Base-by-base conservation (phyloP, 64 coral and sea anemone genomes). In the Pocillopora verrucosa region DNA sequence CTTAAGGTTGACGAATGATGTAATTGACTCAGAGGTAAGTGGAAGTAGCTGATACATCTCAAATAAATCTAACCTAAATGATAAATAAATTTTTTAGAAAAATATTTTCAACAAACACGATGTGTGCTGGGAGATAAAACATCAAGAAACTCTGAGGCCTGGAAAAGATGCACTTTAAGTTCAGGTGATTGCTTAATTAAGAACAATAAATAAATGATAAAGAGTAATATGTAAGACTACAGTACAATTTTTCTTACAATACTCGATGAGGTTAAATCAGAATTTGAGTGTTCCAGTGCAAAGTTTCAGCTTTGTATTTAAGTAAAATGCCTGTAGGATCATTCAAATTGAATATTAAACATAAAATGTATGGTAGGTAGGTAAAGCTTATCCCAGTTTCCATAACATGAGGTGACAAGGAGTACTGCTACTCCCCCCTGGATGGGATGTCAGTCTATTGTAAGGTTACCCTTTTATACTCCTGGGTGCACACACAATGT, bases 111-210 rank as follows among this genome's bases (percentile, higher is more conserved):
- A 85, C 82, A 85, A 72, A 38, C 19, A 20, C 65, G 65, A 67
- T 56, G 63, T 72, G 37, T 65, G 26, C 45, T 56, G 36, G 64
- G 72, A 11, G 41, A 22, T 37, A 57, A 85, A 57, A 16, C 30
- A 16, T 19, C 82, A 85, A 72, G 82, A 69, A 70, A 56, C 56
- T 72, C 64, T 85, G 82, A 85, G 11, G 82, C 17, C 3, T 69
- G 82, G 82, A 72, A 85, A 85, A 63, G 13, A 26, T 70, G 37
- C 13, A 72, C 63, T 70, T 24, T 72, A 65, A 85, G 64, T 45
- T 85, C 82, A 85, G 82, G 82, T 85, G 82, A 85, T 45, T 37
- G 59, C 59, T 63, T n/a, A 79, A 25, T 62, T 70, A 30, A 24
- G 4, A 70, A 70, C 20, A n/a, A 70, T 10, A 70, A 16, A 24